Evolutionary conservation across 1,140 invertebrate genomes (phyloP).

Genomic region (Chymomyza costata): DNA sequence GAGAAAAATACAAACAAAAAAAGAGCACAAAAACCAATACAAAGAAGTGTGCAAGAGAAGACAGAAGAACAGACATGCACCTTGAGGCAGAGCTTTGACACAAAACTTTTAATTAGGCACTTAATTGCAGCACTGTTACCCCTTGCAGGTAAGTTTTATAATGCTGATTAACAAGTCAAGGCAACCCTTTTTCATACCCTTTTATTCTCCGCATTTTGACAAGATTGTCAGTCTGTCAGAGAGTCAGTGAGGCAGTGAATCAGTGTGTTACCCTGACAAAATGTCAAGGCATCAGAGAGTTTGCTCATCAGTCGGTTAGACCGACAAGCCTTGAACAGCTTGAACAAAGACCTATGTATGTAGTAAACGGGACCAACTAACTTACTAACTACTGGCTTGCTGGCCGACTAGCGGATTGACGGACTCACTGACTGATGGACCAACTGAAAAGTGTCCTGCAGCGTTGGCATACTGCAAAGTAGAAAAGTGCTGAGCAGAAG

Average conservation of each 20-base stretch:
- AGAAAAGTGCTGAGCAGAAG: conserved; percentile 24
- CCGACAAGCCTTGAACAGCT: no score
- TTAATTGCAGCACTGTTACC: conserved; percentile 19
- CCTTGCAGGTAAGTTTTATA: no score
- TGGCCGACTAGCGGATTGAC: conserved; percentile 37
- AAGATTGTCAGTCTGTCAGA: background rate
- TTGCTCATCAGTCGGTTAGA: no score
- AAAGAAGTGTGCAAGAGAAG: conserved; percentile 2
- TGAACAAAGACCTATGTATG: no score
- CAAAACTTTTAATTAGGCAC: conserved; percentile 62
- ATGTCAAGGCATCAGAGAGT: no score
- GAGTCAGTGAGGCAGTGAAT: no score
- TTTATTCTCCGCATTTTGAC: conserved; percentile 2
- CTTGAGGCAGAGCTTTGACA: conserved; percentile 3
- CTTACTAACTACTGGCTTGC: no score
- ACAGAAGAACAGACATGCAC: conserved; percentile 4
- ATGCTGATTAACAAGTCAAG: conserved; percentile 10
- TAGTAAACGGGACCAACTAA: no score
- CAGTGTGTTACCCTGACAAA: no score
- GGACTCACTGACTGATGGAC: conserved; percentile 32
- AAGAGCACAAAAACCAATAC: background rate
- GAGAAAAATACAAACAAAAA: no score
- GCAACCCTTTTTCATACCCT: conserved; percentile 3
- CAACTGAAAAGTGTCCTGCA: conserved; percentile 35
- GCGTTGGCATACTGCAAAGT: conserved; percentile 26